Evolutionary conservation across 2,888 invertebrate species (phyloP), one percentile per base, ranked within the genome.

Genomic region (Gasteruption jaculator): DNA sequence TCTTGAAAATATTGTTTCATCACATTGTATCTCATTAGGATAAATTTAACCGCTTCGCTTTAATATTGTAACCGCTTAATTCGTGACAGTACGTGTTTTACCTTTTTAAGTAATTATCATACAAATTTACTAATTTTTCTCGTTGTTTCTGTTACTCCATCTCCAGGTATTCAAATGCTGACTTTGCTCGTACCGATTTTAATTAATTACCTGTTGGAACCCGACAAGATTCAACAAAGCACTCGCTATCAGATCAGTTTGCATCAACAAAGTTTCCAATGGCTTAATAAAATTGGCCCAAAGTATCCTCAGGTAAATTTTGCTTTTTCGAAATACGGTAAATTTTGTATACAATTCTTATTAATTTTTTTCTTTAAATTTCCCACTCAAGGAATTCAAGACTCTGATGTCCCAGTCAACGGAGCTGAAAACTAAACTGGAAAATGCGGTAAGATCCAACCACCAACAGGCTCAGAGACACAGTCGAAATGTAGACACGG

Each of bases 271-370:
- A 88, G 91, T 48, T 78, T 97, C 53, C 85, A 89, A 53, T 87
- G 89, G 81, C 79, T 97, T 12, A 91, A 91, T 70, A 85, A 86
- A 62, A 86, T 95, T 55, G 96, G 94, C 1, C 92, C 93, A 0
- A 86, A 86, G 64, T 90, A 94, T 74, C 92, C 93, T 14, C 85
- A 90, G 78, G 86, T 85, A 68, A 43, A 46, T 45, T 21, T 10
- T 8, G 26, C 12, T 18, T 27, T 11, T 11, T 16, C 4, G 5
- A 8, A 15, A 36, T 10, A 21, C 19, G 2, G 6, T 20, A 29
- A 25, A 37, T 27, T 12, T 5, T 8, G 10, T 36, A 26, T 8
- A 43, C 32, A 26, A 27, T 19, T 22, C 40, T 2, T 20, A 16
- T 30, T n/a, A 14, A 11, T 15, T 3, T 15, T n/a, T 33, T 10